Evolutionary conservation across 1,140 invertebrate genomes (phyloP), one percentile per base, ranked within the genome.

Genomic region (Luehdorfia chinensis): DNA sequence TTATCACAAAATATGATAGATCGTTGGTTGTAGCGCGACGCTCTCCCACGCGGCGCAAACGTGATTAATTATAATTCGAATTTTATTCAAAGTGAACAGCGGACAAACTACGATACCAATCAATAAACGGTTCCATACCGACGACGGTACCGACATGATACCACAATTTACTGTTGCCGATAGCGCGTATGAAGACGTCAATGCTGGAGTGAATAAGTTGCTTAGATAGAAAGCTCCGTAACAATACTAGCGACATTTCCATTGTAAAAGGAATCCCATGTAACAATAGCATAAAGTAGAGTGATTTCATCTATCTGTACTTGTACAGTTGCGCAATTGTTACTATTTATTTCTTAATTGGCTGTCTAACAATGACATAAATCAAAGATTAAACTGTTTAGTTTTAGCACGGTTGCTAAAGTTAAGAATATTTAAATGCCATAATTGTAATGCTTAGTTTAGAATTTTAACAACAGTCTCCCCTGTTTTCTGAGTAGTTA

Each of bases 31-130:
- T 56, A 66, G 57, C 68, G 71, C 78, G 69, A 69, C 71, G 75
- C 69, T 81, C 77, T 83, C 81, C 81, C 81, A 85, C 81, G 81
- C 81, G 65, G 60, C 55, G 62, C 66, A 61, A 55, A 59, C 65
- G 79, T 85, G 81, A 85, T 85, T 85, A 84, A 85, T 85, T 81
- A 85, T 85, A 85, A 85, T 85, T 85, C 79, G 79, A 85, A 81
- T 85, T 85, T 85, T 85, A 85, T 85, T 85, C 81, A 85, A 85
- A 85, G 81, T 74, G 81, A 84, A 83, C 78, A 85, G 71, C 81
- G 77, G 73, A 85, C 81, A 83, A 84, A 81, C 74, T 66, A 80
- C 64, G 79, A 86, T 86, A 86, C 77, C 72, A 81, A 86, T 86
- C 81, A 86, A 86, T 86, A 86, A 86, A 83, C 77, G 77, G 81